Percentiles rank a stretch among this genome's conserved stretches.
phyloP scores from a whole-genome alignment of 2,797 vertebrate genomes.

The Monodelphis domestica region DNA sequence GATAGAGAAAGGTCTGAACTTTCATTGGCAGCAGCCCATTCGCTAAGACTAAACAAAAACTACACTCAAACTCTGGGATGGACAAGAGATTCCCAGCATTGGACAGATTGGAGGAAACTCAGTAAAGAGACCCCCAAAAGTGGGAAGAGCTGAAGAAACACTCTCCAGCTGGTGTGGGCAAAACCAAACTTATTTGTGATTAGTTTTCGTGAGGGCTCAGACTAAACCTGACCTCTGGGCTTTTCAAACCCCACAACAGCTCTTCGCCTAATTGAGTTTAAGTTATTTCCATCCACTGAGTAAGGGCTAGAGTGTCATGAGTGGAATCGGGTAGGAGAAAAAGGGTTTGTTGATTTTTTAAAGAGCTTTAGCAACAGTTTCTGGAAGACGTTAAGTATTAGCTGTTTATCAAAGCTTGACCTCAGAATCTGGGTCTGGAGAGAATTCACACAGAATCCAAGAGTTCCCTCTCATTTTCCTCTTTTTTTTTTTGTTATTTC shows the following conservation, averaged over 20 bases:
- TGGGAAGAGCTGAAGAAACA: neutral
- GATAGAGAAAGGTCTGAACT: neutral
- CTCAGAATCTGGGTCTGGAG: neutral
- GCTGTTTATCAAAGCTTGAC: neutral
- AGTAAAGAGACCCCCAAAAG: neutral
- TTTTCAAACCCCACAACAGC: conserved; percentile 5
- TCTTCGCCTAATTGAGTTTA: conserved; percentile 3
- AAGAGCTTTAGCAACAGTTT: neutral
- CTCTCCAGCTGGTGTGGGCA: neutral
- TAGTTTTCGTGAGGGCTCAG: neutral
- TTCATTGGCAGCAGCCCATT: neutral
- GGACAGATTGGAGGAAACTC: neutral
- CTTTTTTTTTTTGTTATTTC: neutral
- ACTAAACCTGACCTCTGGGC: conserved; percentile 7
- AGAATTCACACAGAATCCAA: neutral
- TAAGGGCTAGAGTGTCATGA: neutral
- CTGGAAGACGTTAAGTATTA: neutral
- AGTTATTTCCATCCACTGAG: conserved; percentile 6
- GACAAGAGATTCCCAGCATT: neutral
- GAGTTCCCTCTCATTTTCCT: neutral
- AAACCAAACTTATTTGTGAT: neutral
- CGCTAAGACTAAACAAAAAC: neutral
- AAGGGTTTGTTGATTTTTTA: neutral
- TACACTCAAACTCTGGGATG: neutral
- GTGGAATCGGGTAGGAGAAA: neutral